phyloP scores from a whole-genome alignment of 2,888 invertebrate species.

The Drosophila neotestacea region DNA sequence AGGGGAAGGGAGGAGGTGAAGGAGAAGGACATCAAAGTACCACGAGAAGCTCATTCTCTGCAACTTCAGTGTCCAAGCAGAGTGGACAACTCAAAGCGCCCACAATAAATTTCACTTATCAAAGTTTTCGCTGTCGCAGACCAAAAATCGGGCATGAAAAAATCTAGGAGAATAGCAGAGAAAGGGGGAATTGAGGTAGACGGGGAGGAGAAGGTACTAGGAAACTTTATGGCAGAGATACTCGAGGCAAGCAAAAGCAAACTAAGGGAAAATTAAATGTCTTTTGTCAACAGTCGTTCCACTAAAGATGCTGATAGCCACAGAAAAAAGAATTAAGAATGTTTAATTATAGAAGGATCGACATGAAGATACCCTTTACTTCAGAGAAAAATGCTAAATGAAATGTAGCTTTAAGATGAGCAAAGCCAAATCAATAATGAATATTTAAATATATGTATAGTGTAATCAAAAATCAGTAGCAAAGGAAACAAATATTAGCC shows the following conservation, averaged over 20 bases:
- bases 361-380: background rate
- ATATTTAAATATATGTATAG: no score
- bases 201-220: slow-evolving; percentile 21
- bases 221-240: slow-evolving; percentile 73
- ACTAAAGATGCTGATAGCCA: slow-evolving; percentile 50
- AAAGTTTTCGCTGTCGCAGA: slow-evolving; percentile 66
- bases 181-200: background rate
- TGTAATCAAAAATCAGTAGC: no score
- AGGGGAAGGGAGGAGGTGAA: background rate
- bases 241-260: slow-evolving; percentile 59
- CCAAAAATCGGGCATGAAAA: slow-evolving; percentile 56
- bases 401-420: background rate
- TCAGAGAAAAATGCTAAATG: background rate
- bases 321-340: slow-evolving; percentile 19
- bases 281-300: slow-evolving; percentile 75
- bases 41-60: slow-evolving; percentile 64
- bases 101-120: slow-evolving; percentile 78
- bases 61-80: slow-evolving; percentile 30
- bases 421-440: no score
- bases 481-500: no score
- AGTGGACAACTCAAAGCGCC: slow-evolving; percentile 64
- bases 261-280: slow-evolving; percentile 76
- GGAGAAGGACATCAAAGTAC: slow-evolving; percentile 32
- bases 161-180: slow-evolving; percentile 18
- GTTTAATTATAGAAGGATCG: background rate